A percentile compares a stretch with the other conserved stretches of the same genome.
Conservation (phyloP, 2,888 invertebrate species). For the Synergus itoensis region DNA sequence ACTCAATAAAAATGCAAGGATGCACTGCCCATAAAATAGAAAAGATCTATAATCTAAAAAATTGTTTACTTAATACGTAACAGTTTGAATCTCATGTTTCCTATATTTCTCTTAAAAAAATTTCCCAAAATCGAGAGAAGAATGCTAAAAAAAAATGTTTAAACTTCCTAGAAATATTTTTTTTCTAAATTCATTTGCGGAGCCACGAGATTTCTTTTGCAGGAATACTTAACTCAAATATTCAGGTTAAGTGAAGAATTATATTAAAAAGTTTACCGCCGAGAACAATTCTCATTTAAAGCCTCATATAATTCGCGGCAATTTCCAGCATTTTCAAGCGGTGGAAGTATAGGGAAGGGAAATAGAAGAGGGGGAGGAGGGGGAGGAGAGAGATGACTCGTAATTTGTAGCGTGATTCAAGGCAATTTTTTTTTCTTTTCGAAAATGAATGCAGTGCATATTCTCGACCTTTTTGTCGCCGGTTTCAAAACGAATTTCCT, state of each 20-base stretch:
- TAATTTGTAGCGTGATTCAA: slow-evolving; percentile 35
- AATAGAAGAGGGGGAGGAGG: neutral
- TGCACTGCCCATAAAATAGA: slow-evolving; percentile 16
- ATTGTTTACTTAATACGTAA: neutral
- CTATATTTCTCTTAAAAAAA: too few species aligned
- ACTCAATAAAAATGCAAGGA: slow-evolving; percentile 31
- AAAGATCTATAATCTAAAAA: slow-evolving; percentile 18
- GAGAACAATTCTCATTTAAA: slow-evolving; percentile 11
- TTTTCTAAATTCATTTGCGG: neutral
- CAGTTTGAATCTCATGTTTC: too few species aligned
- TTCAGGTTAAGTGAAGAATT: neutral
- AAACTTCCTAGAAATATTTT: too few species aligned
- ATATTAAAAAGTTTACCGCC: neutral
- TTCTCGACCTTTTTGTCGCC: neutral
- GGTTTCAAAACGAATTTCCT: slow-evolving; percentile 10
- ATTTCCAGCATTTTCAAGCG: neutral
- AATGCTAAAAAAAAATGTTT: too few species aligned
- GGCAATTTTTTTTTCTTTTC: slow-evolving; percentile 33
- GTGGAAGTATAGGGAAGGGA: neutral
- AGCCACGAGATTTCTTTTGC: neutral
- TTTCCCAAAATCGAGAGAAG: too few species aligned
- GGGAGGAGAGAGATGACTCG: neutral
- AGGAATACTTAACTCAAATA: neutral
- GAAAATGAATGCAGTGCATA: slow-evolving; percentile 26
- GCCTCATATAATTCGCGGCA: neutral